A percentile compares a stretch with the other conserved stretches of the same genome.
Evolutionary conservation across 2,888 invertebrate genomes (phyloP).

Genomic region (Neoascia interrupta): DNA sequence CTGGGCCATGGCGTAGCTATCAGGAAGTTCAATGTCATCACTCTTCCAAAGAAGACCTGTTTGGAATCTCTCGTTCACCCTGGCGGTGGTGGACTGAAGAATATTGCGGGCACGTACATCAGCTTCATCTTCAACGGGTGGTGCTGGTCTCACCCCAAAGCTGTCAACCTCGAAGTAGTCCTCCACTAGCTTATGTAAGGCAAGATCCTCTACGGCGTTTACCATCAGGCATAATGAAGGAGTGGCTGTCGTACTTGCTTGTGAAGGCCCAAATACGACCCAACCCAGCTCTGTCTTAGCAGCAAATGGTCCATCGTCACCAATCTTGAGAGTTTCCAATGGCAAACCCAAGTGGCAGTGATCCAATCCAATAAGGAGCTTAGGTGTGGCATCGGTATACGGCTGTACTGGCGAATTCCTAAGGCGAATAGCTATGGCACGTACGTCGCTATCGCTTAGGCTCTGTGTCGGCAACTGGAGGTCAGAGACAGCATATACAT

Average conservation of each 20-base stretch:
- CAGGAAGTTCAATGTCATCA: slow-evolving; percentile 35
- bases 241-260: too few species aligned
- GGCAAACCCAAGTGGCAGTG: slow-evolving; percentile 30
- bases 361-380: slow-evolving; percentile 40
- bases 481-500: slow-evolving; percentile 25
- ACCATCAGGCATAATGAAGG: slow-evolving; percentile 16
- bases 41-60: slow-evolving; percentile 6
- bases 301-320: slow-evolving; percentile 13
- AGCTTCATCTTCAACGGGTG: neutral
- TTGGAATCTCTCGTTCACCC: neutral
- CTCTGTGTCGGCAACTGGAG: slow-evolving; percentile 26
- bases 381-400: slow-evolving; percentile 16
- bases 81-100: neutral
- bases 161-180: slow-evolving; percentile 13
- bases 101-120: neutral
- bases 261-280: slow-evolving; percentile 8
- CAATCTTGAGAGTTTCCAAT: neutral
- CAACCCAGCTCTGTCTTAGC: slow-evolving; percentile 30
- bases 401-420: slow-evolving; percentile 10
- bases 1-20: slow-evolving; percentile 47
- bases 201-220: slow-evolving; percentile 1
- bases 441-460: neutral
- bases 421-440: neutral
- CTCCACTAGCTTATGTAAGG: neutral
- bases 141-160: slow-evolving; percentile 1